Evolutionary conservation across 2,888 invertebrate genomes (phyloP).

Genomic region (Macaria notata): DNA sequence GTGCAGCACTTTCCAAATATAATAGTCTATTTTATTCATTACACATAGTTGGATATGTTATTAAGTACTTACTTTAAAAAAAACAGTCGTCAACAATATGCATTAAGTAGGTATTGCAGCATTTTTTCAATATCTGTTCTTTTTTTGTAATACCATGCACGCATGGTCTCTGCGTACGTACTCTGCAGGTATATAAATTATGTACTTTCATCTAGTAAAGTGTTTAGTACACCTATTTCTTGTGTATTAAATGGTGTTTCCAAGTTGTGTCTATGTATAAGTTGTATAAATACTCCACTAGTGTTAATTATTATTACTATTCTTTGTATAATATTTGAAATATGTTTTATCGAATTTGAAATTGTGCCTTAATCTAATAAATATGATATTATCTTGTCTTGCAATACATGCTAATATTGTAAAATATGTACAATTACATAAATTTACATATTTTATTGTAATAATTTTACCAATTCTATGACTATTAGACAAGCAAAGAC

Average conservation of each 20-base stretch:
- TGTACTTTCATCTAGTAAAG: too few relatives aligned
- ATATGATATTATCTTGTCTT: slow-evolving; percentile 41
- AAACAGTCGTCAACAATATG: too few relatives aligned
- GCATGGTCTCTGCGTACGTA: too few relatives aligned
- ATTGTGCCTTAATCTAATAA: slow-evolving; percentile 49
- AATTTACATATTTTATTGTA: slow-evolving; percentile 38
- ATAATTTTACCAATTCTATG: slow-evolving; percentile 69
- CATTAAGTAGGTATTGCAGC: too few relatives aligned
- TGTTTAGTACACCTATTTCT: too few relatives aligned
- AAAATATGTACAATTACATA: slow-evolving; percentile 35
- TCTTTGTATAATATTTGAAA: background rate
- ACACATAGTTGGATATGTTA: too few relatives aligned
- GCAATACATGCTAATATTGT: slow-evolving; percentile 25
- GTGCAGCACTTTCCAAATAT: slow-evolving; percentile 8
- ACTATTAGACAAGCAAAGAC: slow-evolving; percentile 78
- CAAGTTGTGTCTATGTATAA: background rate
- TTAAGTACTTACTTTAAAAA: too few relatives aligned
- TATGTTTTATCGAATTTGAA: slow-evolving; percentile 16
- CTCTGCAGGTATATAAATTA: too few relatives aligned
- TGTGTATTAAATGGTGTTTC: too few relatives aligned
- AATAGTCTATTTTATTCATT: too few relatives aligned
- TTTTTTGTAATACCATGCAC: too few relatives aligned
- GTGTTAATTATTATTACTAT: background rate
- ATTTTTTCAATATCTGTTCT: too few relatives aligned
- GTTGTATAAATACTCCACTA: slow-evolving; percentile 6